Percentiles rank a stretch among this genome's conserved stretches.
Evolutionary conservation across 1,140 invertebrate species (phyloP).

Genomic region (Hestina assimilis): DNA sequence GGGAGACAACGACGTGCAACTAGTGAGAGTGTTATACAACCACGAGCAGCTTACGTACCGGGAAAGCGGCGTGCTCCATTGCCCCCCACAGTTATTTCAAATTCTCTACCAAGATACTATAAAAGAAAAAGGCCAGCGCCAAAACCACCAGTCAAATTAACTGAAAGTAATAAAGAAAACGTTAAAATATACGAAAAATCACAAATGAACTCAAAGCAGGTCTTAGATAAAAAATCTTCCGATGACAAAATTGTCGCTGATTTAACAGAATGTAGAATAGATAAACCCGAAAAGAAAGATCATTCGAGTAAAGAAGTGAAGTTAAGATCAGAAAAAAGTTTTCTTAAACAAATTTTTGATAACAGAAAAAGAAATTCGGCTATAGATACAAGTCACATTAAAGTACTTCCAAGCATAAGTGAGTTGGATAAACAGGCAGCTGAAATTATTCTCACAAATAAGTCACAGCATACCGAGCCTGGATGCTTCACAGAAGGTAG

Average conservation of each 20-base stretch:
- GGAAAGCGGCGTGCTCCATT: conserved; percentile 66
- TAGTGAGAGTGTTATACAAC: conserved; percentile 76
- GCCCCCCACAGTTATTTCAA: conserved; percentile 75
- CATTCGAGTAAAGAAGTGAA: conserved; percentile 45
- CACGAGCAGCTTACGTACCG: conserved; percentile 75
- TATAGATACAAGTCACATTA: conserved; percentile 56
- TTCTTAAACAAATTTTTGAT: conserved; percentile 69
- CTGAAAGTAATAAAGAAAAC: conserved; percentile 39
- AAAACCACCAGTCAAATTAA: conserved; percentile 45
- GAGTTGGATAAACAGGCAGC: conserved; percentile 88
- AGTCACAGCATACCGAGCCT: conserved; percentile 25
- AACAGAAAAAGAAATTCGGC: conserved; percentile 64
- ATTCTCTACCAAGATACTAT: conserved; percentile 41
- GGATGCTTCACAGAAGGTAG: conserved; percentile 18
- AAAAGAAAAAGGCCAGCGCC: conserved; percentile 61
- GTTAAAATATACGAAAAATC: conserved; percentile 20
- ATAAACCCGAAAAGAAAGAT: conserved; percentile 18
- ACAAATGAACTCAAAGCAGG: conserved; percentile 36
- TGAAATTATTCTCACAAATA: conserved; percentile 82
- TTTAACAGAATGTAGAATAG: background rate
- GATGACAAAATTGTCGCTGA: background rate
- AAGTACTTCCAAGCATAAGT: conserved; percentile 87
- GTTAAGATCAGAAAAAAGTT: conserved; percentile 59
- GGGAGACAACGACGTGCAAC: conserved; percentile 72
- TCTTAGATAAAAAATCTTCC: background rate